phyloP scores from a whole-genome alignment of 2,797 vertebrate species.

The Aquila chrysaetos region DNA sequence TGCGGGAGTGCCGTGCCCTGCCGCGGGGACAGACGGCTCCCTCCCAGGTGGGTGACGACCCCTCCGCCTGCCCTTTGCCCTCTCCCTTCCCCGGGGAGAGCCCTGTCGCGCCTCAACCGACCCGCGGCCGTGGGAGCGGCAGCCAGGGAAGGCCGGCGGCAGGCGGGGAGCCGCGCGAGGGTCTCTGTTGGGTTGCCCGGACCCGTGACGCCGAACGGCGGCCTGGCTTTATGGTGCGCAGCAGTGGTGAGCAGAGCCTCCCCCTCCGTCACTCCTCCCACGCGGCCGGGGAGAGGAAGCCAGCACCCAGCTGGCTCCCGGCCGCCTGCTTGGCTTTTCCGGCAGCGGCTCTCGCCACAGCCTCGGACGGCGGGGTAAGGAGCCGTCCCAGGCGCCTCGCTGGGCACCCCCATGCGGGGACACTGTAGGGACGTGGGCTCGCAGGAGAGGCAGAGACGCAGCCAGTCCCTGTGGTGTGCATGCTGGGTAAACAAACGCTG shows the following conservation, averaged over 20 bases:
- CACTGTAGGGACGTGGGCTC: not conserved
- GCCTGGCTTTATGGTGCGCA: not conserved
- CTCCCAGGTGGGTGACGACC: not conserved
- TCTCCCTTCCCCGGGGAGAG: not conserved
- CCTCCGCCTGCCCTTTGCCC: not conserved
- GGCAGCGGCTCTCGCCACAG: rapidly evolving
- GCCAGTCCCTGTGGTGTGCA: rapidly evolving
- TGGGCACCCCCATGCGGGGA: rapidly evolving
- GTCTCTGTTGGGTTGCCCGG: rapidly evolving
- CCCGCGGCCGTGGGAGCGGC: not conserved
- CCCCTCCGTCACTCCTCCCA: not conserved
- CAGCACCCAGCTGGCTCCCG: rapidly evolving
- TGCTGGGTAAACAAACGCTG: not conserved
- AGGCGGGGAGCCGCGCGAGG: rapidly evolving
- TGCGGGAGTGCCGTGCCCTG: rapidly evolving
- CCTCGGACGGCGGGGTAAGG: rapidly evolving
- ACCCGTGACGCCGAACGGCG: rapidly evolving
- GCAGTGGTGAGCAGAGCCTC: not conserved
- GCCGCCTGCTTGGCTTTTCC: not conserved
- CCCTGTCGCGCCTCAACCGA: rapidly evolving
- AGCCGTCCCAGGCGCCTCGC: rapidly evolving
- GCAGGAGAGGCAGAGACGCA: not conserved
- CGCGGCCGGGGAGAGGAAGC: not conserved
- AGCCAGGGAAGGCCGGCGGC: not conserved
- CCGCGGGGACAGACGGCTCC: not conserved